phyloP scores from a whole-genome alignment of 2,888 invertebrate genomes.

The Sarcophaga carnaria region DNA sequence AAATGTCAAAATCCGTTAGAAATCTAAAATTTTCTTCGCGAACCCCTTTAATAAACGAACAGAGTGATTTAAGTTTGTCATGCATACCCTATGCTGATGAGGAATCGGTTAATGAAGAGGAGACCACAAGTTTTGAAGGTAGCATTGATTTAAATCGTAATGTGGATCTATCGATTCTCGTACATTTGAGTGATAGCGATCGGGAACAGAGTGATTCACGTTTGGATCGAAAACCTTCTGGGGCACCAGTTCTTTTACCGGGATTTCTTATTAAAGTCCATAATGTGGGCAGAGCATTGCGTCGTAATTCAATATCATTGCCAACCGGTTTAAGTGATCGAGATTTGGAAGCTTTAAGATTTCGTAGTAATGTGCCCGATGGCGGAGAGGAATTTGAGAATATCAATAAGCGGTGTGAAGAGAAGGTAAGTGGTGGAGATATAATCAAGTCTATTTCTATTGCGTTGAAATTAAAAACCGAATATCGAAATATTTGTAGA shows the following conservation, averaged over 20 bases:
- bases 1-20: slow-evolving; percentile 54
- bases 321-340: slow-evolving; percentile 60
- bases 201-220: slow-evolving; percentile 53
- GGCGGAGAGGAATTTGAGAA: slow-evolving; percentile 26
- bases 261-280: slow-evolving; percentile 60
- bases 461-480: too few relatives aligned
- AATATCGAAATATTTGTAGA: too few relatives aligned
- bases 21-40: slow-evolving; percentile 39
- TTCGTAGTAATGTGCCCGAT: slow-evolving; percentile 78
- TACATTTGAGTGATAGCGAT: slow-evolving; percentile 71
- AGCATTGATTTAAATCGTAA: slow-evolving; percentile 69
- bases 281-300: slow-evolving; percentile 70
- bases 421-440: slow-evolving; percentile 44
- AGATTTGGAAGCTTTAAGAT: slow-evolving; percentile 84
- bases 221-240: slow-evolving; percentile 28
- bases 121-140: slow-evolving; percentile 41
- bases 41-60: slow-evolving; percentile 51
- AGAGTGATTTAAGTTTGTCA: slow-evolving; percentile 47
- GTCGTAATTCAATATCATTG: slow-evolving; percentile 67
- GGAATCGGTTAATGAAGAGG: background rate
- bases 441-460: too few relatives aligned
- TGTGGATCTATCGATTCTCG: slow-evolving; percentile 72
- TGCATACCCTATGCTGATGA: slow-evolving; percentile 67
- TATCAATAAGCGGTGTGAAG: slow-evolving; percentile 33
- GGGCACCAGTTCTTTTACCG: slow-evolving; percentile 25